Base-by-base conservation (phyloP, 2,797 vertebrate species). In the Gouania willdenowi region DNA sequence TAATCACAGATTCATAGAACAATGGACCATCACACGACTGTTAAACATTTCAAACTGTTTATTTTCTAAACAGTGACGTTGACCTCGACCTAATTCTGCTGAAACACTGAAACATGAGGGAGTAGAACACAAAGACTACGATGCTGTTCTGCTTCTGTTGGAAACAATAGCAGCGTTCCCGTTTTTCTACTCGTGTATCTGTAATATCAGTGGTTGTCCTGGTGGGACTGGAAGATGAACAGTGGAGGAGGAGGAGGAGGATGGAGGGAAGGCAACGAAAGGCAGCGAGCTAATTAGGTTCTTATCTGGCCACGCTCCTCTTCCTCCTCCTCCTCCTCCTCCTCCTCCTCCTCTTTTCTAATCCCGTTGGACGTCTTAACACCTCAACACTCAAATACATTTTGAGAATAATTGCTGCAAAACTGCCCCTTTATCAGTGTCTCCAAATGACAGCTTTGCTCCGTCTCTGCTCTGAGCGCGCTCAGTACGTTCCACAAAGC, bases 261-360 rank as follows among this genome's bases (percentile, higher is more conserved):
- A 24, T 46, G 40, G 41, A 52, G 51, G 31, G 71, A 42, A 52
- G 66, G 68, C 34, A 28, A 47, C 43, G 56, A 82, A 82, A 74
- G 69, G 71, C 76, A 77, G 62, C 56, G 25, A 58, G 70, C 72
- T 86, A 88, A 88, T 88, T 85, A 82, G 81, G 66, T 85, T 77
- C 77, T 87, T 88, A 86, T 87, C 81, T 77, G 46, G 63, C 49
- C 29, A 36, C 34, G 63, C 68, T 66, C 62, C 61, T 62, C 71
- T 66, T 66, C 70, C 66, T 51, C n/a, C n/a, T n/a, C n/a, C n/a
- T n/a, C n/a, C n/a, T n/a, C n/a, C n/a, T n/a, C n/a, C n/a, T n/a
- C n/a, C n/a, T n/a, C n/a, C 59, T 77, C 70, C 56, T 77, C 71
- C 58, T 78, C 64, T 69, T 78, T 72, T 76, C 66, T 82, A 84